These are phyloP conservation scores for Phorcus lineatus DNA, from an alignment of 2,888 invertebrate species.

Conservation along the genomic window DNA sequence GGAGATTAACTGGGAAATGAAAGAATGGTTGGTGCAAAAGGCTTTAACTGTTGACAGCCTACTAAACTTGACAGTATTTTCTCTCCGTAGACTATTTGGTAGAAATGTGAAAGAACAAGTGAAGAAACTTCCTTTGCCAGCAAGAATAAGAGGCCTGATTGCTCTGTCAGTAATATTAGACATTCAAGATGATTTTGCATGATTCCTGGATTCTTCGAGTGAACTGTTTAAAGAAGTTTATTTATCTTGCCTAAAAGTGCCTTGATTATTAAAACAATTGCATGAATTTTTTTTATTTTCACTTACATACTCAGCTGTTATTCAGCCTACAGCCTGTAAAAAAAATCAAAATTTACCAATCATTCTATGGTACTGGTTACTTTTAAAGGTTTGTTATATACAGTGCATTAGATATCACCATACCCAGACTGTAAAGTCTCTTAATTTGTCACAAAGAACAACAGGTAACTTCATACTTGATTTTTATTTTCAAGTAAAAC, in stretches of 20 bases:
- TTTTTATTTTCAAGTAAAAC: conserved; percentile 27
- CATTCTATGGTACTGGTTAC: too few relatives aligned
- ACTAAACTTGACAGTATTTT: conserved; percentile 37
- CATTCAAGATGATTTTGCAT: not conserved
- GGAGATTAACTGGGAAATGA: conserved; percentile 44
- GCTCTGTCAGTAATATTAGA: not conserved
- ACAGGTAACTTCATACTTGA: conserved; percentile 3
- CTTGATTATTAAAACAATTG: too few relatives aligned
- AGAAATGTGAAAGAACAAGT: conserved; percentile 39
- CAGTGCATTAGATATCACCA: too few relatives aligned
- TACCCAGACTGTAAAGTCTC: too few relatives aligned
- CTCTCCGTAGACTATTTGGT: conserved; percentile 46
- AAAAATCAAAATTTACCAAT: too few relatives aligned
- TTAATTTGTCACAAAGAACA: too few relatives aligned
- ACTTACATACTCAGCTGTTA: too few relatives aligned
- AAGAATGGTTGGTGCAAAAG: conserved; percentile 40
- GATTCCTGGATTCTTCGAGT: not conserved
- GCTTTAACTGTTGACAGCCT: conserved; percentile 44
- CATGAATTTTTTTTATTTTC: too few relatives aligned
- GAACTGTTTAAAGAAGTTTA: too few relatives aligned
- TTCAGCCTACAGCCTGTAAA: too few relatives aligned
- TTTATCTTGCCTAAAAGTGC: too few relatives aligned
- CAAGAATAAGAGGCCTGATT: conserved; percentile 43
- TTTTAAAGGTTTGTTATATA: too few relatives aligned
- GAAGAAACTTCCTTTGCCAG: conserved; percentile 54